These are phyloP conservation scores for Idaea dimidiata DNA, from an alignment of 2,888 invertebrate genomes.

Conservation along the genomic window DNA sequence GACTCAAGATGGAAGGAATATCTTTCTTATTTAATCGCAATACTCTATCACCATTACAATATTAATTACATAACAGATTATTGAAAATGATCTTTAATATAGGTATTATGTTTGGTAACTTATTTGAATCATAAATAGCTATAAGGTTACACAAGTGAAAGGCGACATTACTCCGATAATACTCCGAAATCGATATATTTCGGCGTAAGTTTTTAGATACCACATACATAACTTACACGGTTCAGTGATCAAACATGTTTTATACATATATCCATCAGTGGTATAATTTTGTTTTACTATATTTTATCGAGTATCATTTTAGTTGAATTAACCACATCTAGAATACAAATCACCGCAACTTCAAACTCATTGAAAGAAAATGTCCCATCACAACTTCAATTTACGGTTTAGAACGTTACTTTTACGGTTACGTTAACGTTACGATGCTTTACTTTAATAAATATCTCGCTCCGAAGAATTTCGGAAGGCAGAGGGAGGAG, in stretches of 20 bases:
- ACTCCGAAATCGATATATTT: background rate
- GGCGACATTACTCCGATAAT: background rate
- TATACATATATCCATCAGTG: constrained; percentile 29
- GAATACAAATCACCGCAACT: constrained; percentile 44
- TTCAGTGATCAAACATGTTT: constrained; percentile 47
- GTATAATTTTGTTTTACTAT: constrained; percentile 27
- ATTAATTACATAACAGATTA: background rate
- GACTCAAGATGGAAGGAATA: background rate
- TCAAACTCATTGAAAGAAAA: constrained; percentile 37
- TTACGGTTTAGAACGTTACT: constrained; percentile 29
- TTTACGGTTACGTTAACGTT: constrained; percentile 32
- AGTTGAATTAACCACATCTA: constrained; percentile 46
- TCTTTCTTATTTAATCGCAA: too few species aligned
- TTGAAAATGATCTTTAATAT: background rate
- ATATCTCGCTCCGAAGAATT: constrained; percentile 11
- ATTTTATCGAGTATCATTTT: constrained; percentile 48
- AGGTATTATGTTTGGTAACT: background rate
- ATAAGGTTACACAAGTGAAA: constrained; percentile 14
- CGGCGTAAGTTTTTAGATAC: background rate
- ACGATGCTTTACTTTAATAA: constrained; percentile 36
- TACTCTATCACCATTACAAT: background rate
- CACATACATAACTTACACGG: constrained; percentile 39
- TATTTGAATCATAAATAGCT: background rate
- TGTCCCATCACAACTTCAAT: constrained; percentile 35
- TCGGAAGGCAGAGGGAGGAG: background rate